Evolutionary conservation across 2,113 vertebrate genomes (phyloP).

Genomic region (Rhadina sibilatrix): DNA sequence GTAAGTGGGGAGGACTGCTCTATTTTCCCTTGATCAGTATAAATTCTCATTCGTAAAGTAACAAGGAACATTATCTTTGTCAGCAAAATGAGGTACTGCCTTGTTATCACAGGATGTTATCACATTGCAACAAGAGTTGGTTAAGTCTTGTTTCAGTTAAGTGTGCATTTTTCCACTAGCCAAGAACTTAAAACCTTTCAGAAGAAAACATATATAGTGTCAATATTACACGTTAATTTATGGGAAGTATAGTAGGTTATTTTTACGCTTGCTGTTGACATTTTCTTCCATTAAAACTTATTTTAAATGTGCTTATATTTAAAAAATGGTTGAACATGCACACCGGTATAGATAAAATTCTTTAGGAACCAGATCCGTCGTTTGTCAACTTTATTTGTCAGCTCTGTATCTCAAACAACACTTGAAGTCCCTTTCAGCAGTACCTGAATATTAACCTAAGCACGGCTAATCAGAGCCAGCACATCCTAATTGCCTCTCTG

Average conservation of each 20-base stretch:
- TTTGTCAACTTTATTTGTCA: neutral
- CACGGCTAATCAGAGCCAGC: neutral
- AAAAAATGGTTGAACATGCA: rapidly evolving
- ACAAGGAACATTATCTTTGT: neutral
- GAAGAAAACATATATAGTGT: rapidly evolving
- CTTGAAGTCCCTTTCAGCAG: neutral
- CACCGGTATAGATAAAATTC: neutral
- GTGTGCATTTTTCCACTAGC: neutral
- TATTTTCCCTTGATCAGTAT: neutral
- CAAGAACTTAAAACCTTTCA: neutral
- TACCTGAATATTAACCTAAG: rapidly evolving
- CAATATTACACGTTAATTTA: neutral
- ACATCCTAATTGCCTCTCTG: rapidly evolving
- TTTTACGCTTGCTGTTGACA: neutral
- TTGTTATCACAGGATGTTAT: neutral
- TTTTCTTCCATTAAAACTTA: neutral
- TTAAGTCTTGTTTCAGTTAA: neutral
- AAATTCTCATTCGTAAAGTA: neutral
- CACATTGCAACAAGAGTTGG: neutral
- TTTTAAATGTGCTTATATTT: neutral
- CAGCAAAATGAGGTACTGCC: neutral
- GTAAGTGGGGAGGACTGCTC: neutral
- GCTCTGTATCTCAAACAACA: rapidly evolving
- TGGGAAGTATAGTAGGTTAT: rapidly evolving
- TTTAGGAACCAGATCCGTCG: neutral